These are phyloP conservation scores for Mohoua ochrocephala DNA, from an alignment of 2,113 vertebrate species.

Conservation along the genomic window DNA sequence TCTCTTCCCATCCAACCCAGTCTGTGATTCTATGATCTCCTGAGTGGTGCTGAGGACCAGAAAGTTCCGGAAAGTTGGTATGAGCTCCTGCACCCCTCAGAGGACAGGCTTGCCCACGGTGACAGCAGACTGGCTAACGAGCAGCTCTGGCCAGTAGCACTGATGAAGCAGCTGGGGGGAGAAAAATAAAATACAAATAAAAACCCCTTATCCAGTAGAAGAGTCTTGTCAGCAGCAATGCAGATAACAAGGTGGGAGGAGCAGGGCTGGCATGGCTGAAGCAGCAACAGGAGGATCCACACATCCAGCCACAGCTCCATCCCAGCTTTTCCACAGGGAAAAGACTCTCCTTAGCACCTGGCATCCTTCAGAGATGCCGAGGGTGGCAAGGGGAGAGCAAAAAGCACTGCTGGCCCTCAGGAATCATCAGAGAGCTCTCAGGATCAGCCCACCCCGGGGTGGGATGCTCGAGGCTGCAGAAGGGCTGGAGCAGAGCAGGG, in stretches of 20 bases:
- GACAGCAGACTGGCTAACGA: background rate
- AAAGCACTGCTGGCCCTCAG: background rate
- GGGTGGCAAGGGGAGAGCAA: background rate
- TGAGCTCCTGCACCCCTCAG: background rate
- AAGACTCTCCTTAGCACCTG: background rate
- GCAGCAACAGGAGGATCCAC: background rate
- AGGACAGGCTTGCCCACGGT: background rate
- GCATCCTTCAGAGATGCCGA: background rate
- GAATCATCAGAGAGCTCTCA: background rate
- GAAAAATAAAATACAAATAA: background rate
- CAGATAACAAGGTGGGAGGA: background rate
- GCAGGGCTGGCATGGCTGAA: background rate
- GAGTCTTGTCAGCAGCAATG: background rate
- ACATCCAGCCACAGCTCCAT: background rate
- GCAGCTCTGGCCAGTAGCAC: background rate
- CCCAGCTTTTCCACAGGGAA: background rate
- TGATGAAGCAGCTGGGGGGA: background rate
- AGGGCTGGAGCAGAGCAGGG: background rate
- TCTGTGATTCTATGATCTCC: background rate
- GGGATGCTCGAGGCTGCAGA: background rate
- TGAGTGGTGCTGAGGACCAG: background rate
- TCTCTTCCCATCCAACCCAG: background rate
- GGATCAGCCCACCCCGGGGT: background rate
- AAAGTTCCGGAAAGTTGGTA: background rate
- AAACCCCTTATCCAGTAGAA: rapidly evolving